phyloP scores from a whole-genome alignment of 1,140 invertebrate genomes.

The Macrosteles quadrilineatus region DNA sequence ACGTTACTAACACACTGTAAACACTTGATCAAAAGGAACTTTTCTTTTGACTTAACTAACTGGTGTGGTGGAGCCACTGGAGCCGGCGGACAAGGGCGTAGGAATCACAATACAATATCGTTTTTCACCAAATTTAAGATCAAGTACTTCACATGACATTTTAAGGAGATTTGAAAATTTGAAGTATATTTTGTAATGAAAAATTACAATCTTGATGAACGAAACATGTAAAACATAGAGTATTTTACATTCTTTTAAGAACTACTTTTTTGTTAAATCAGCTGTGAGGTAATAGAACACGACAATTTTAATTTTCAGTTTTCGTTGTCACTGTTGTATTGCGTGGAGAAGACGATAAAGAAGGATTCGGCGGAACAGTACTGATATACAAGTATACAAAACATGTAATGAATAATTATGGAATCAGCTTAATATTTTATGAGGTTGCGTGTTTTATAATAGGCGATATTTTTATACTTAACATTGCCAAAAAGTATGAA shows the following conservation, averaged over 20 bases:
- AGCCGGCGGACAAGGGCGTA: conserved; percentile 35
- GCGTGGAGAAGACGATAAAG: too few relatives aligned
- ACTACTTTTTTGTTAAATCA: conserved; percentile 21
- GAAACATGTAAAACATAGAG: background rate
- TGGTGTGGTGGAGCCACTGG: too few relatives aligned
- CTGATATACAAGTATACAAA: too few relatives aligned
- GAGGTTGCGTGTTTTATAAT: too few relatives aligned
- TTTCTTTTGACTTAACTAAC: conserved; percentile 14
- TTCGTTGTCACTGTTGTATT: too few relatives aligned
- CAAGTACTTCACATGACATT: background rate
- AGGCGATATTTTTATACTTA: too few relatives aligned
- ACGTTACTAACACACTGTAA: conserved; percentile 35
- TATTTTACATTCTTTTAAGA: background rate
- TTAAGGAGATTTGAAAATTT: background rate
- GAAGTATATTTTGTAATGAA: background rate
- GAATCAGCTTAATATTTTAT: too few relatives aligned
- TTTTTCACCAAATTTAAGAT: background rate
- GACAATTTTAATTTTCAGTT: too few relatives aligned
- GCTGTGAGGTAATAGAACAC: background rate
- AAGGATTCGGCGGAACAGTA: too few relatives aligned
- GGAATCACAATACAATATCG: conserved; percentile 11
- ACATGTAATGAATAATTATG: too few relatives aligned
- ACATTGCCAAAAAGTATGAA: too few relatives aligned
- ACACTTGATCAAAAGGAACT: conserved; percentile 34
- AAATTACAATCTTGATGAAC: background rate